phyloP scores from a whole-genome alignment of 2,888 invertebrate species.

The Caenorhabditis panamensis region DNA sequence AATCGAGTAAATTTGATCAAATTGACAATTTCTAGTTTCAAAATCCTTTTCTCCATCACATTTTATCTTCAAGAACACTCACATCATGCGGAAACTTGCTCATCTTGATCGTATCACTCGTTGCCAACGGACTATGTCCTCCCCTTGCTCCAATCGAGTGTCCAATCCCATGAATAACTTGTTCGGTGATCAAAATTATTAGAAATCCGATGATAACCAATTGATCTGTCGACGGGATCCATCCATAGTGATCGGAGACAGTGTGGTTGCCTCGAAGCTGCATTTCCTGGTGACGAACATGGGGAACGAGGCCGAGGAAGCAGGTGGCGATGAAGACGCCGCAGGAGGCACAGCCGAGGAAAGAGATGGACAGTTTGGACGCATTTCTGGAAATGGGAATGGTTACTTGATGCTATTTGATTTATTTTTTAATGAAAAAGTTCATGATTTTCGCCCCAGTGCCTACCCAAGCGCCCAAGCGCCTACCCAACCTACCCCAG shows the following conservation, averaged over 20 bases:
- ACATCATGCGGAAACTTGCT: constrained; percentile 46
- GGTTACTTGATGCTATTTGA: background rate
- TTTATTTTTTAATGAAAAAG: background rate
- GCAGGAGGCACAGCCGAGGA: constrained; percentile 83
- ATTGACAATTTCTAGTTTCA: too few species aligned
- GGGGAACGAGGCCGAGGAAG: constrained; percentile 84
- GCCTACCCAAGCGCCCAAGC: too few species aligned
- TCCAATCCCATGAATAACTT: constrained; percentile 65
- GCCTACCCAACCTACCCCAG: too few species aligned
- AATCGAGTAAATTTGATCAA: too few species aligned
- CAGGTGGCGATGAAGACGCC: constrained; percentile 85
- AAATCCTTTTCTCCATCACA: too few species aligned
- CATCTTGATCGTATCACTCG: constrained; percentile 46
- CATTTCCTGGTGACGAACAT: constrained; percentile 81
- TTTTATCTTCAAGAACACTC: constrained; percentile 1
- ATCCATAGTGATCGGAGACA: constrained; percentile 14
- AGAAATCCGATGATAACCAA: constrained; percentile 77
- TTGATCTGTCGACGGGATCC: constrained; percentile 70
- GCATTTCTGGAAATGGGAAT: constrained; percentile 42
- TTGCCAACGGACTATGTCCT: constrained; percentile 28
- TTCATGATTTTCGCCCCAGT: background rate
- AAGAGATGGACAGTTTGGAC: constrained; percentile 55
- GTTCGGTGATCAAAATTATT: constrained; percentile 77
- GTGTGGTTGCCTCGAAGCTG: constrained; percentile 52
- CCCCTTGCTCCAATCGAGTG: constrained; percentile 51